Evolutionary conservation across 2,797 vertebrate species (phyloP), one percentile per base, ranked within the genome.

Genomic region (Parotocinclus haroldoi): DNA sequence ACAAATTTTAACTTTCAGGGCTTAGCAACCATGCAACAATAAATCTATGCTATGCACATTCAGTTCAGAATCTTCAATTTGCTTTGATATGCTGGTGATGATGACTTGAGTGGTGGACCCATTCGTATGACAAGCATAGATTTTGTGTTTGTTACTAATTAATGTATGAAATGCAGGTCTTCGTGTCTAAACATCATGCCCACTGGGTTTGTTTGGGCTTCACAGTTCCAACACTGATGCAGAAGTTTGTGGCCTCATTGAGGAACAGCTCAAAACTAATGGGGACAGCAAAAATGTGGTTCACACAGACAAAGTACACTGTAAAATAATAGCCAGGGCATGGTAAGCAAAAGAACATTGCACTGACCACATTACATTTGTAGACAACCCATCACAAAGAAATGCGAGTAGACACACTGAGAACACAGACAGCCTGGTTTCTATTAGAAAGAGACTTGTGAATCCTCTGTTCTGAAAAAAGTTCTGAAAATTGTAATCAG

Each of bases 391-490:
- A 61, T 10, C 9, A 10, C 12, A 27, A n/a, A 36, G 10, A 48
- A 11, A 18, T 13, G 18, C 39, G 17, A 45, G 12, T 46, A n/a
- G n/a, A n/a, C 17, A 54, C 13, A n/a, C 50, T 49, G 6, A 39
- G 36, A 56, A 14, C n/a, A 5, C 44, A 57, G 55, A 17, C 39
- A 51, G 48, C 18, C 46, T 58, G 71, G n/a, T 53, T 53, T 40
- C 13, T 53, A 63, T 63, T 67, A 11, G 46, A 42, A 59, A 49
- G 4, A n/a, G 9, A 16, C 48, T 51, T 18, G 52, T 63, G 57
- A 63, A 58, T 58, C 19, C 10, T n/a, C n/a, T 2, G 27, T 27
- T 27, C 27, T 27, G 66, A 48, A 5, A 3, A 10, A n/a, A 27
- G 27, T 27, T 27, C 27, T 27, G 66, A 48, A 5, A 3, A 10